Base-by-base conservation (phyloP, 2,113 vertebrate species). In the Noturus placidus region DNA sequence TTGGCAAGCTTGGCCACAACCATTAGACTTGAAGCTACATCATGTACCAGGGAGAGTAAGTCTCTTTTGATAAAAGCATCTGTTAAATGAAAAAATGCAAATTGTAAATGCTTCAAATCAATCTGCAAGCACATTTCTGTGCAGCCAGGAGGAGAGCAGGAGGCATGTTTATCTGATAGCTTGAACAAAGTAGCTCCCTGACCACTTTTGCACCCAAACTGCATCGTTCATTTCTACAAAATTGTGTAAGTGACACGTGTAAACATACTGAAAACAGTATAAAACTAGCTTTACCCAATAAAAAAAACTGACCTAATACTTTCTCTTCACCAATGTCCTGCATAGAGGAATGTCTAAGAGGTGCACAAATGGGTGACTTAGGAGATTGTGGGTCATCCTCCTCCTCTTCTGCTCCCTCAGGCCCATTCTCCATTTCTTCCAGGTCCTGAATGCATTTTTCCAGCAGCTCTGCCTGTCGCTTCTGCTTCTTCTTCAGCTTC, bases 401-500 rank as follows among this genome's bases (percentile, higher is more conserved):
- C 78, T 96, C 95, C 84, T 95, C 96, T 91, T 97, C 96, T 88
- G 94, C 91, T 11, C 88, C 88, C 74, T 93, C 95, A 50, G 94
- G 93, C 42, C 90, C 93, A 93, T 94, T 97, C 92, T 96, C 96
- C 97, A 99, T 97, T 91, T 99, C 96, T 92, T 99, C 97, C 86
- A 99, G 95, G 92, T 99, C 98, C 92, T 98, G 93, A 90, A 99
- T 98, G 92, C 98, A 94, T 90, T 99, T 99, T 92, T 99, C 98
- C 90, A 99, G 92, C 89, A 99, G 92, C 92, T 98, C 98, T 0
- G 98, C 98, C 90, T 99, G 98, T 4, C 98, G 96, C 92, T 97
- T 99, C 94, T 99, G 98, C 93, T 99, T 99, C 96, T 99, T 99
- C 96, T 99, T 99, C 94, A 99, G 95, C 91, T 99, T 99, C 92